Percentiles rank a stretch among this genome's conserved stretches.
These are phyloP conservation scores for Eilema depressum DNA, from an alignment of 2,888 invertebrate genomes.

Conservation along the genomic window DNA sequence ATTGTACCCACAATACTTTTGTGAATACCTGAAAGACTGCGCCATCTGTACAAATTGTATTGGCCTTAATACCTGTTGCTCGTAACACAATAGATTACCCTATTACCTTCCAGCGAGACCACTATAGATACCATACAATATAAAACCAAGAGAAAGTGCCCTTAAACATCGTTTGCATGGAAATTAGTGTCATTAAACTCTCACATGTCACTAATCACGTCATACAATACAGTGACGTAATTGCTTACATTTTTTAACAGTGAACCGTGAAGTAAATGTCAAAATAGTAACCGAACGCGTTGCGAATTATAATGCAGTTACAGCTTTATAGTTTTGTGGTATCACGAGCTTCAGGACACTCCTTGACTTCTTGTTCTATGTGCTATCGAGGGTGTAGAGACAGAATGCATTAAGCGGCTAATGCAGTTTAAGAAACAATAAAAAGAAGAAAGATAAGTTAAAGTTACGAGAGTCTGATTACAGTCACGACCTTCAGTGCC, in stretches of 20 bases:
- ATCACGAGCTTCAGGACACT: background rate
- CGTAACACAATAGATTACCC: background rate
- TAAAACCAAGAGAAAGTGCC: background rate
- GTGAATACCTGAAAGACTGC: background rate
- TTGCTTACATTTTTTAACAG: no score
- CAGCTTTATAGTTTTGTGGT: no score
- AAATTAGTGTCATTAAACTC: background rate
- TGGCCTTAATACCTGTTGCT: background rate
- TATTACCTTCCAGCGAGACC: background rate
- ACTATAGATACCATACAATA: background rate
- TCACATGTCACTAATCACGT: background rate
- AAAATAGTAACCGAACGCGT: no score
- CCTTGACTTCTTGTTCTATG: background rate
- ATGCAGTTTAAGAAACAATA: background rate
- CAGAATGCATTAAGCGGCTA: background rate
- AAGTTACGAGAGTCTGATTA: background rate
- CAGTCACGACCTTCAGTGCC: constrained; percentile 2
- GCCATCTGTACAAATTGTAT: background rate
- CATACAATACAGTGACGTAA: background rate
- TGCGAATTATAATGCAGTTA: no score
- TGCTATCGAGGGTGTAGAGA: background rate
- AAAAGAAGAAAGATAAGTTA: background rate
- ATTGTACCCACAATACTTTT: background rate
- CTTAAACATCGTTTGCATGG: background rate
- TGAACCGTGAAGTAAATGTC: no score